Evolutionary conservation across 1,140 invertebrate genomes (phyloP).

Genomic region (Drosophila kepulauana): DNA sequence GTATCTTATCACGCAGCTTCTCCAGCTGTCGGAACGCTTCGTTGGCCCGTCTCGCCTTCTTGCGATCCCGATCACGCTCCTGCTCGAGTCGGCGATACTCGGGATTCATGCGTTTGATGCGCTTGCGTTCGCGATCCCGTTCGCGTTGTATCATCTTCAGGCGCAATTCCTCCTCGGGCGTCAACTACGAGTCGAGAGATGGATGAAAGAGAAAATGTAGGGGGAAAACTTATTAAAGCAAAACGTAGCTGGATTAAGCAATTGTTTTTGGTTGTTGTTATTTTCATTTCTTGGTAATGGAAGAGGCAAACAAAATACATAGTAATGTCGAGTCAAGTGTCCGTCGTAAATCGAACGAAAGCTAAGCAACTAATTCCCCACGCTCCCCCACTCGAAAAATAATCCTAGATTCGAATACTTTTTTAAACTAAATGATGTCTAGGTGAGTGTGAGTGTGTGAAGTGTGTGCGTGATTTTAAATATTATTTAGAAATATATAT

Average conservation of each 20-base stretch:
- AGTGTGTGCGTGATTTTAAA: constrained; percentile 38
- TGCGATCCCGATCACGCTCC: constrained; percentile 79
- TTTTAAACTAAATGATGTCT: constrained; percentile 20
- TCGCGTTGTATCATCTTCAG: constrained; percentile 81
- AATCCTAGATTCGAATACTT: neutral
- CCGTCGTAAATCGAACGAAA: constrained; percentile 3
- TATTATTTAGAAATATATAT: constrained; percentile 54
- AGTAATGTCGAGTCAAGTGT: constrained; percentile 12
- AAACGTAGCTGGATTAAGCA: constrained; percentile 38
- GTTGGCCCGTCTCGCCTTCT: constrained; percentile 77
- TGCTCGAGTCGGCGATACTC: constrained; percentile 78
- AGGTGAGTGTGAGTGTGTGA: constrained; percentile 35
- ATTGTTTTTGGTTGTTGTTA: constrained; percentile 59
- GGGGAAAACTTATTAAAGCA: constrained; percentile 77
- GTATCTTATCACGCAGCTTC: constrained; percentile 80
- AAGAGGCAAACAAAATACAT: constrained; percentile 26
- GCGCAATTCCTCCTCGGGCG: constrained; percentile 77
- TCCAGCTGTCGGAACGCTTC: constrained; percentile 80
- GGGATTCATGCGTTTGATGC: constrained; percentile 79
- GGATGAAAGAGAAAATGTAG: neutral
- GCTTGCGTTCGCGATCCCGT: constrained; percentile 77
- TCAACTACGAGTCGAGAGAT: constrained; percentile 64
- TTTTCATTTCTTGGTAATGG: constrained; percentile 7
- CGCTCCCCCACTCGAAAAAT: constrained; percentile 17
- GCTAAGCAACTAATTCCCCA: constrained; percentile 4